These are phyloP conservation scores for Xanthia togata DNA, from an alignment of 2,888 invertebrate species.

Conservation along the genomic window DNA sequence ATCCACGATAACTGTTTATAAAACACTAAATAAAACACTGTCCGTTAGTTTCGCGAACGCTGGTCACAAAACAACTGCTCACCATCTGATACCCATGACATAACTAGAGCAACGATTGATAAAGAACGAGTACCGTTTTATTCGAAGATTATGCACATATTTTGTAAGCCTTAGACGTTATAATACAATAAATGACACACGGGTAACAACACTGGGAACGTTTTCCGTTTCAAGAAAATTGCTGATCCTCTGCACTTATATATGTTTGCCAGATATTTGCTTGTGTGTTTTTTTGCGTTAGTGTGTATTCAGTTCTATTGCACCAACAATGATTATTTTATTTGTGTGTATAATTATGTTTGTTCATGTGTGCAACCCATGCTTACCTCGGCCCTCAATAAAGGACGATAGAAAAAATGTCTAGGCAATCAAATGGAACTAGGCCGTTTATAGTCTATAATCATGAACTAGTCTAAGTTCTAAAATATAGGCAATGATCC, in stretches of 20 bases:
- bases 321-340: slow-evolving; percentile 1
- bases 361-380: slow-evolving; percentile 3
- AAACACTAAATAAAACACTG: slow-evolving; percentile 51
- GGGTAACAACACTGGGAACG: slow-evolving; percentile 20
- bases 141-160: slow-evolving; percentile 56
- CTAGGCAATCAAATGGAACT: neutral
- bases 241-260: slow-evolving; percentile 29
- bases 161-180: slow-evolving; percentile 42
- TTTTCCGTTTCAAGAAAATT: slow-evolving; percentile 46
- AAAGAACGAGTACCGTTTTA: slow-evolving; percentile 75
- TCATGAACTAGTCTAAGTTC: slow-evolving; percentile 9
- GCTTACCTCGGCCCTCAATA: slow-evolving; percentile 46
- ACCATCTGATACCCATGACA: slow-evolving; percentile 72
- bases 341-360: slow-evolving; percentile 5
- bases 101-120: slow-evolving; percentile 74
- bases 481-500: slow-evolving; percentile 24
- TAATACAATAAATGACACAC: slow-evolving; percentile 37
- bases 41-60: slow-evolving; percentile 53
- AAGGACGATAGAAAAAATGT: slow-evolving; percentile 35
- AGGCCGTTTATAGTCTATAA: slow-evolving; percentile 13
- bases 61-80: slow-evolving; percentile 55
- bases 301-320: slow-evolving; percentile 1
- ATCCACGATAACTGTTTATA: slow-evolving; percentile 35
- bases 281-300: slow-evolving; percentile 21
- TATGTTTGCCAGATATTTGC: neutral